A percentile compares a stretch with the other conserved stretches of the same genome.
Conservation (phyloP, 2,888 invertebrate genomes). For the Eristalinus sepulchralis region DNA sequence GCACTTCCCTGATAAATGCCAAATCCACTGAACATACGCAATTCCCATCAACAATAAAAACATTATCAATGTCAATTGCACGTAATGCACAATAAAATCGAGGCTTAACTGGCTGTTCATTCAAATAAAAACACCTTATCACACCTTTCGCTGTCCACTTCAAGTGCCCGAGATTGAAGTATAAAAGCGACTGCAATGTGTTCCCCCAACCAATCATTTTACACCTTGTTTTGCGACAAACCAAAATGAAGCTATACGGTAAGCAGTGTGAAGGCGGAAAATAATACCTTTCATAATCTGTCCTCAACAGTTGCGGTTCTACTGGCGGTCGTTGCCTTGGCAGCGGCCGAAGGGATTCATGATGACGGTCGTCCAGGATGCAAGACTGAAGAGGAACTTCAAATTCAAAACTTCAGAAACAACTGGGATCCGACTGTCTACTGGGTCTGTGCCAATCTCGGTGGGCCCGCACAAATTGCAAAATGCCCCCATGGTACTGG, state of each 20-base stretch:
- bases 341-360: neutral
- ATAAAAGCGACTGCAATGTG: neutral
- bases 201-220: neutral
- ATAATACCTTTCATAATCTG: neutral
- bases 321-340: neutral
- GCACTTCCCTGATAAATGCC: neutral
- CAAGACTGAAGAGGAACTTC: conserved; percentile 73
- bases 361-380: conserved; percentile 75
- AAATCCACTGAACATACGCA: neutral
- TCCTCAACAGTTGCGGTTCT: neutral
- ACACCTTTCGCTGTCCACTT: neutral
- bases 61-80: neutral
- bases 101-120: neutral
- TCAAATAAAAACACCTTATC: neutral
- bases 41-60: neutral
- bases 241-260: neutral
- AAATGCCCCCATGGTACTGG: conserved; percentile 73
- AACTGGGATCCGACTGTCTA: conserved; percentile 76
- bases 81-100: neutral
- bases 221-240: neutral
- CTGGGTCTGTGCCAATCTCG: conserved; percentile 75
- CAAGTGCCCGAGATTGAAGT: neutral
- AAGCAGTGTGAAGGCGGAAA: neutral
- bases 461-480: conserved; percentile 72
- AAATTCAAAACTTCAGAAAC: conserved; percentile 73